These are phyloP conservation scores for Drosophila imparisetae DNA, from an alignment of 2,888 invertebrate genomes.

Conservation along the genomic window DNA sequence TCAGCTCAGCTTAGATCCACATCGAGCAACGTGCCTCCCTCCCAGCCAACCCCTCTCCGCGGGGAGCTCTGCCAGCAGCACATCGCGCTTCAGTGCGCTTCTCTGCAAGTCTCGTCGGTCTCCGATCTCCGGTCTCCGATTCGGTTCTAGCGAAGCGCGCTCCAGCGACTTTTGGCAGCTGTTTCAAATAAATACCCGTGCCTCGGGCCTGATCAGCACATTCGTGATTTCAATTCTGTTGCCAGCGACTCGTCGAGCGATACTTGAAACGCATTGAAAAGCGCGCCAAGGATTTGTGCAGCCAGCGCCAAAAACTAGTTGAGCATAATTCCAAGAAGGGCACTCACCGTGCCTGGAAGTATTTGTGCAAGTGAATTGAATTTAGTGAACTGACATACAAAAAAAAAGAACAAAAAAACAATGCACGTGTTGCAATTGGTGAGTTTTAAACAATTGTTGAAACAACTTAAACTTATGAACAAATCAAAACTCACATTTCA, in stretches of 20 bases:
- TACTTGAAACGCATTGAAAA: conserved; percentile 7
- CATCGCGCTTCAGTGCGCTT: conserved; percentile 76
- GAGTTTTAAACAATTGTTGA: conserved; percentile 23
- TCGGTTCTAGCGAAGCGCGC: conserved; percentile 53
- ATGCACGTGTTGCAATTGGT: conserved; percentile 56
- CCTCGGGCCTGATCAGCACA: conserved; percentile 52
- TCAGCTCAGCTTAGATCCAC: background rate
- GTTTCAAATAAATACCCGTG: conserved; percentile 74
- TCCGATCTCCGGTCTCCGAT: conserved; percentile 28
- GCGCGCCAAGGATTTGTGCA: conserved; percentile 43
- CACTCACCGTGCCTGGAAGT: conserved; percentile 36
- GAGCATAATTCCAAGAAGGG: conserved; percentile 7
- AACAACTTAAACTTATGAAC: background rate
- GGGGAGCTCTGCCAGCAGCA: conserved; percentile 13
- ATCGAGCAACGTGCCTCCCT: conserved; percentile 1
- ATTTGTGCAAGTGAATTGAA: conserved; percentile 33
- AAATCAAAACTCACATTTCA: background rate
- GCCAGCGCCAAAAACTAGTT: background rate
- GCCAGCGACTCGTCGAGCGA: conserved; percentile 35
- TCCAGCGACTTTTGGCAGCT: conserved; percentile 23
- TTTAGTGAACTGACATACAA: conserved; percentile 12
- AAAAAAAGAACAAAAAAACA: conserved; percentile 6
- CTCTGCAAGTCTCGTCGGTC: conserved; percentile 26
- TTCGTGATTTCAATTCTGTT: conserved; percentile 67
- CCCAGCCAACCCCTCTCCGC: background rate